Percentiles rank a stretch among this genome's conserved stretches.
These are phyloP conservation scores for Epinotia brunnichana DNA, from an alignment of 2,888 invertebrate genomes.

Conservation along the genomic window DNA sequence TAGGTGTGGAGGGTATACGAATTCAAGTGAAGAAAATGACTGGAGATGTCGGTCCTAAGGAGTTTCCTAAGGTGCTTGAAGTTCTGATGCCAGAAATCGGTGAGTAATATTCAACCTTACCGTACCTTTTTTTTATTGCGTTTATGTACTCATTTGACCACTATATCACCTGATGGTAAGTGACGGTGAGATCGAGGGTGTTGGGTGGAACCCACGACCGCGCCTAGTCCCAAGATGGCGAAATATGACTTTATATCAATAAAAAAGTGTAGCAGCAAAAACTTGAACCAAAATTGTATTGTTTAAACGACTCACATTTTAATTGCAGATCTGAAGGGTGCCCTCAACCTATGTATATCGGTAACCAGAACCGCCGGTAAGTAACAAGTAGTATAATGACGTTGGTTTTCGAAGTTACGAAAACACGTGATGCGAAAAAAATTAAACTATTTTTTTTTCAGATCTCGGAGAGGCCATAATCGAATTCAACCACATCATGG, in stretches of 20 bases:
- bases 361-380: conserved; percentile 60
- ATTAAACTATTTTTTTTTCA: conserved; percentile 47
- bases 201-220: no score
- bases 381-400: conserved; percentile 33
- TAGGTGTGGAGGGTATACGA: conserved; percentile 55
- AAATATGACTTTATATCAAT: no score
- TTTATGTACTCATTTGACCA: no score
- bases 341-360: conserved; percentile 54
- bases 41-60: conserved; percentile 55
- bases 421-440: conserved; percentile 5
- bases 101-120: conserved; percentile 49
- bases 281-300: no score
- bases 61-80: conserved; percentile 56
- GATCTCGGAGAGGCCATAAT: conserved; percentile 61
- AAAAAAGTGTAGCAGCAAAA: no score
- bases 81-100: conserved; percentile 61
- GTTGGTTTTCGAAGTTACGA: no score
- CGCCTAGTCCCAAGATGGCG: no score
- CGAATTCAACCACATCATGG: conserved; percentile 52
- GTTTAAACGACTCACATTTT: conserved; percentile 13
- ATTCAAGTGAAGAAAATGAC: conserved; percentile 57
- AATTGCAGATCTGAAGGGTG: conserved; percentile 63
- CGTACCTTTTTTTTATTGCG: background rate
- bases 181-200: no score
- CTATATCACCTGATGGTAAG: no score